These are phyloP conservation scores for Mustela nigripes DNA, from an alignment of 2,113 vertebrate species.

Conservation along the genomic window DNA sequence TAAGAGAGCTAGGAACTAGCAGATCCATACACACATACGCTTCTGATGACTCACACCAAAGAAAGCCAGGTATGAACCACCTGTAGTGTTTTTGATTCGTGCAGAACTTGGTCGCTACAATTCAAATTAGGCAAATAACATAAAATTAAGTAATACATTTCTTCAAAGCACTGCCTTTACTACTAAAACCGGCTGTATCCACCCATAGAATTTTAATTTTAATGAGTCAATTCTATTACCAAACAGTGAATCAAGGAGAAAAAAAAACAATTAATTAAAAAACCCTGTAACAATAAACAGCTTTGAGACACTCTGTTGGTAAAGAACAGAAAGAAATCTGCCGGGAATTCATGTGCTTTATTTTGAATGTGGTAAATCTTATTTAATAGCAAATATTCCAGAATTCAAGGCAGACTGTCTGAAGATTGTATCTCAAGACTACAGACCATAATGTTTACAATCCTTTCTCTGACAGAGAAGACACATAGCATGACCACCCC, in stretches of 20 bases:
- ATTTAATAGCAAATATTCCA: constrained; percentile 9
- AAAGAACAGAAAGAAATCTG: neutral
- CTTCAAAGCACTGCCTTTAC: constrained; percentile 34
- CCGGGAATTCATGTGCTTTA: neutral
- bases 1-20: neutral
- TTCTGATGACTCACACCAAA: neutral
- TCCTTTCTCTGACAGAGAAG: neutral
- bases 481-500: neutral
- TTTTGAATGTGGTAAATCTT: neutral
- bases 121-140: neutral
- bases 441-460: neutral
- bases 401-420: neutral
- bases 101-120: neutral
- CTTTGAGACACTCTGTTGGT: neutral
- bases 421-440: neutral
- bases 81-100: neutral
- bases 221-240: neutral
- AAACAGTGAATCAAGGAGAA: neutral
- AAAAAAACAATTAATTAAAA: neutral
- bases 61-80: neutral
- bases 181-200: neutral
- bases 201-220: constrained; percentile 2
- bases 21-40: neutral
- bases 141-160: constrained; percentile 21
- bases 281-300: neutral